phyloP scores from a whole-genome alignment of 1,140 invertebrate species.

The Heliothis subflexa region DNA sequence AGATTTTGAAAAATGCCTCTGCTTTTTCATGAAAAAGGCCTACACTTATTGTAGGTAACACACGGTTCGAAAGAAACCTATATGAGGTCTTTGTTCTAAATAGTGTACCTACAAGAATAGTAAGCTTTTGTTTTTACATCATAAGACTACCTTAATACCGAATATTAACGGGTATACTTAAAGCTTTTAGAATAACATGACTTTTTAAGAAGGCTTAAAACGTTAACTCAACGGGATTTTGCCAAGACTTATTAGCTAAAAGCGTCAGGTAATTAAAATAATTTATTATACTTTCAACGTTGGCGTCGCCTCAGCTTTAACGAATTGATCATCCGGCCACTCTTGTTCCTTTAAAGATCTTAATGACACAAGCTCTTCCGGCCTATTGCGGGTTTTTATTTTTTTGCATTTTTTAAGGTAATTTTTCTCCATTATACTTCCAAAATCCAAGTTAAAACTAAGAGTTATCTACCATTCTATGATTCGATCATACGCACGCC shows the following conservation, averaged over 20 bases:
- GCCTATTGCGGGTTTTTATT: neutral
- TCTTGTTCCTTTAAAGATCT: conserved; percentile 7
- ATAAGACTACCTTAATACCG: neutral
- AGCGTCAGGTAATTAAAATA: conserved; percentile 43
- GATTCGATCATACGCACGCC: too few relatives aligned
- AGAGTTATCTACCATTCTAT: too few relatives aligned
- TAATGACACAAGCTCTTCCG: conserved; percentile 7
- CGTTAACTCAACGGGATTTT: conserved; percentile 30
- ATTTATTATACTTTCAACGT: conserved; percentile 45
- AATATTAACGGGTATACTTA: neutral
- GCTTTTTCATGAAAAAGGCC: too few relatives aligned
- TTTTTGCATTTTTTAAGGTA: too few relatives aligned
- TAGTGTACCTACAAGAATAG: neutral
- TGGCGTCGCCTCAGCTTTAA: conserved; percentile 4
- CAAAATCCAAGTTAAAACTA: too few relatives aligned
- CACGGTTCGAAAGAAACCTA: too few relatives aligned
- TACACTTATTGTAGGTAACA: too few relatives aligned
- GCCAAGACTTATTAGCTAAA: conserved; percentile 43
- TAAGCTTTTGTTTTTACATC: neutral
- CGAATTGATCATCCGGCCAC: conserved; percentile 30
- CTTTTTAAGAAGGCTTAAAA: conserved; percentile 35
- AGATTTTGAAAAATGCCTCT: too few relatives aligned
- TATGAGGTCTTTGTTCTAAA: too few relatives aligned
- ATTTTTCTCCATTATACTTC: too few relatives aligned
- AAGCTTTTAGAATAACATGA: conserved; percentile 30